These are phyloP conservation scores for Climacteris rufus DNA, from an alignment of 2,113 vertebrate species.

Conservation along the genomic window DNA sequence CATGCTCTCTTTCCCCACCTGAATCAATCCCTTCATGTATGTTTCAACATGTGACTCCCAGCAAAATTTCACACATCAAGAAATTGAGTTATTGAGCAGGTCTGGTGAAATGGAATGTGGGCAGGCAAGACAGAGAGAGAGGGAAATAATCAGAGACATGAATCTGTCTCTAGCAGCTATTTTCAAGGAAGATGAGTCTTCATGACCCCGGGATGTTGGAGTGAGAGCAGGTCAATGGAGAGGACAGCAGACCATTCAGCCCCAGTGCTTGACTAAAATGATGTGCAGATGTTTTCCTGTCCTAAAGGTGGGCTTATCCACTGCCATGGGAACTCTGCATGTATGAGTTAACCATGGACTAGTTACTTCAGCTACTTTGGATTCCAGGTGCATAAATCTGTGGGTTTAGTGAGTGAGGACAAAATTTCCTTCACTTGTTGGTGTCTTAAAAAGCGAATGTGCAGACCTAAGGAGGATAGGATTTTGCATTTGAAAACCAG, in stretches of 20 bases:
- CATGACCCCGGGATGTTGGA: neutral
- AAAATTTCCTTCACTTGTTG: neutral
- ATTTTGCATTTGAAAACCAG: conserved; percentile 31
- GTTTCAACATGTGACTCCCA: neutral
- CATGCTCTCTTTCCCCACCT: neutral
- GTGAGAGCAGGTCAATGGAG: neutral
- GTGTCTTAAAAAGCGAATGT: neutral
- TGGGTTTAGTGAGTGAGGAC: neutral
- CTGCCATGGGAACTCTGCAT: neutral
- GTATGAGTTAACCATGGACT: neutral
- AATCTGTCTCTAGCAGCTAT: neutral
- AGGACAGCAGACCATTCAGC: neutral
- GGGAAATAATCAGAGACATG: neutral
- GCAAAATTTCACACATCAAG: neutral
- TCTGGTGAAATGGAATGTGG: neutral
- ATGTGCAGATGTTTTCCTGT: neutral
- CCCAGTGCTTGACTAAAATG: neutral
- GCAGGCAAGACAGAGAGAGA: neutral
- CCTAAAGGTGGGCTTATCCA: neutral
- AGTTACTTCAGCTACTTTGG: neutral
- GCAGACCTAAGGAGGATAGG: neutral
- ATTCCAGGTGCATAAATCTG: neutral
- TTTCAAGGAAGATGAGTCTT: neutral
- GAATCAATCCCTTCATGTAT: neutral
- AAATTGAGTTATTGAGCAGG: neutral